These are phyloP conservation scores for Polydrusus cervinus DNA, from an alignment of 2,888 invertebrate genomes.

Conservation along the genomic window DNA sequence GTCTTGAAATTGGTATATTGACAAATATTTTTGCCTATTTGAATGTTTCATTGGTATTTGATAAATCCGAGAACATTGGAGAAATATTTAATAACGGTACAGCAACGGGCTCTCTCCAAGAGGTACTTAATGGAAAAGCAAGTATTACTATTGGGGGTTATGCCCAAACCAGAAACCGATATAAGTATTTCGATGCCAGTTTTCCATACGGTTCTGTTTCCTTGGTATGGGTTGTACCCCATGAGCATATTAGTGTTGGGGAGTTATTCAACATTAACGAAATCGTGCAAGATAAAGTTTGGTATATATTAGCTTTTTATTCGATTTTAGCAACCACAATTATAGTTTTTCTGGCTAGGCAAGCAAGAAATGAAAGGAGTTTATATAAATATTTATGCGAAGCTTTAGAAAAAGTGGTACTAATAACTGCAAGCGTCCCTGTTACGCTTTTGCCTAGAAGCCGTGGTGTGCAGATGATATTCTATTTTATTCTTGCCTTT, in stretches of 20 bases:
- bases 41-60: slow-evolving; percentile 55
- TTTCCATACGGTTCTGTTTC: slow-evolving; percentile 64
- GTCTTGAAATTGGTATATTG: slow-evolving; percentile 57
- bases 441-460: slow-evolving; percentile 59
- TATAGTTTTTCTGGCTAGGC: slow-evolving; percentile 33
- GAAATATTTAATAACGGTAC: slow-evolving; percentile 58
- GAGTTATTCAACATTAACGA: slow-evolving; percentile 28
- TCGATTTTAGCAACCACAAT: slow-evolving; percentile 16
- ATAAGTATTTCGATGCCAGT: slow-evolving; percentile 63
- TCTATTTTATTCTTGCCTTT: slow-evolving; percentile 59
- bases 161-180: slow-evolving; percentile 61
- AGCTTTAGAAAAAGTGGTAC: slow-evolving; percentile 55
- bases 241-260: slow-evolving; percentile 59
- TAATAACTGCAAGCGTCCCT: slow-evolving; percentile 57
- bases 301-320: slow-evolving; percentile 32
- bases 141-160: slow-evolving; percentile 67
- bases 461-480: slow-evolving; percentile 55
- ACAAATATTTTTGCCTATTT: slow-evolving; percentile 57
- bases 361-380: slow-evolving; percentile 31
- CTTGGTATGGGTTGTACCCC: slow-evolving; percentile 66
- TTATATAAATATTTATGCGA: slow-evolving; percentile 47
- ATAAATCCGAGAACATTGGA: slow-evolving; percentile 43
- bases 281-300: slow-evolving; percentile 43
- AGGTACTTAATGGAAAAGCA: slow-evolving; percentile 57
- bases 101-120: slow-evolving; percentile 60